Base-by-base conservation (phyloP, 2,888 invertebrate genomes). In the Epinotia demarniana region DNA sequence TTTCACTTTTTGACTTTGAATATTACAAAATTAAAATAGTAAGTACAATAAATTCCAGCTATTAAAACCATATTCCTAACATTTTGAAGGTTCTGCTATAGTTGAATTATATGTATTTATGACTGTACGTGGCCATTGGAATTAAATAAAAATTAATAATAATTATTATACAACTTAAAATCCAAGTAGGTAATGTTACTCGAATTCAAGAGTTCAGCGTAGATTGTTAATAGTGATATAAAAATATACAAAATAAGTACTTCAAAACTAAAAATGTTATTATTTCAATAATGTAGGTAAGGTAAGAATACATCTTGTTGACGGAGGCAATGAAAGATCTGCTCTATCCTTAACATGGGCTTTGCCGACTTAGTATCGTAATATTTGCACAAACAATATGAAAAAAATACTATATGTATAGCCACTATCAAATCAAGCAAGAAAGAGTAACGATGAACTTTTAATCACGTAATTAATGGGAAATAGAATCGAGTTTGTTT, bases 171-270 rank as follows among this genome's bases (percentile, higher is more conserved):
- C 19, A 23, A 11, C 19, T 69, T 19, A 53, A 23, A 67, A 19
- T 49, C 43, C 6, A 63, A 70, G 19, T 39, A 63, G 64, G 19
- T 39, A 33, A 64, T 23, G 69, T 73, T 83, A 81, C 84, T 85
- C 86, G 89, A 88, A 89, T 84, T 91, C 92, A 92, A 89, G 90
- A 88, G 83, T 81, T 72, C 91, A 89, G 92, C 89, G 91, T 93
- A 93, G 92, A 86, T 92, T 92, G 93, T 93, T 93, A 91, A 90
- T 93, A 93, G 93, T 92, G 92, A 93, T 93, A 93, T 90, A 77
- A 78, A 73, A 75, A 76, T 77, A 73, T 92, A 92, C 89, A 89
- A 89, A 88, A 88, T 92, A 93, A 91, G 91, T 88, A 87, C 71
- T 75, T 75, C 75, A 75, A 90, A 90, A 88, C 81, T 85, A 86